phyloP scores from a whole-genome alignment of 92 coral and sea anemone species.

The Parazoanthus swiftii region DNA sequence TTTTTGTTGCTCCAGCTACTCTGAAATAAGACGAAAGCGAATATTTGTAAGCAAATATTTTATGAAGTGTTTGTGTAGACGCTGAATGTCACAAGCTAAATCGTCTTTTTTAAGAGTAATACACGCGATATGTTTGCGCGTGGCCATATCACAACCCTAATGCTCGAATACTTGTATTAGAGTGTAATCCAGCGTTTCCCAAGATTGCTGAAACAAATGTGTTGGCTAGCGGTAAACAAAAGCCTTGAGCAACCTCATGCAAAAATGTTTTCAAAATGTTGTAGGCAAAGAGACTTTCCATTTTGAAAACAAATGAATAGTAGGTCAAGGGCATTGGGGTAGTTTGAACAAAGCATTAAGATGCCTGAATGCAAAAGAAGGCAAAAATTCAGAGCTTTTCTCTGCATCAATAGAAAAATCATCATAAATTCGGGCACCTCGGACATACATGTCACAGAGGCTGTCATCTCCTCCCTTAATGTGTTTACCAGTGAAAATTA shows the following conservation, averaged over 20 bases:
- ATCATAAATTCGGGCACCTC: constrained; percentile 43
- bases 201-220: constrained; percentile 33
- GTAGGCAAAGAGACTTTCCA: not conserved
- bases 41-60: constrained; percentile 69
- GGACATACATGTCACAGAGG: constrained; percentile 65
- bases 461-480: constrained; percentile 64
- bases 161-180: constrained; percentile 37
- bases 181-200: constrained; percentile 18
- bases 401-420: constrained; percentile 36
- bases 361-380: not conserved
- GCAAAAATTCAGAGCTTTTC: constrained; percentile 30
- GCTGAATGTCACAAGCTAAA: constrained; percentile 67
- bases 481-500: constrained; percentile 67
- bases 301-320: not conserved
- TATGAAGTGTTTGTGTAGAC: constrained; percentile 61
- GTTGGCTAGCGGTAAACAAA: constrained; percentile 5
- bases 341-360: not conserved
- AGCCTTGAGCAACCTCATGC: constrained; percentile 3
- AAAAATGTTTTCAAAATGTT: constrained; percentile 2
- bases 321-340: not conserved
- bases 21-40: constrained; percentile 32
- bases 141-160: constrained; percentile 37
- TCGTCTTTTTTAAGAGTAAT: constrained; percentile 60
- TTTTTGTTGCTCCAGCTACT: not conserved
- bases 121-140: constrained; percentile 62